Base-by-base conservation (phyloP, 2,888 invertebrate species). In the Lucinisca nassula region DNA sequence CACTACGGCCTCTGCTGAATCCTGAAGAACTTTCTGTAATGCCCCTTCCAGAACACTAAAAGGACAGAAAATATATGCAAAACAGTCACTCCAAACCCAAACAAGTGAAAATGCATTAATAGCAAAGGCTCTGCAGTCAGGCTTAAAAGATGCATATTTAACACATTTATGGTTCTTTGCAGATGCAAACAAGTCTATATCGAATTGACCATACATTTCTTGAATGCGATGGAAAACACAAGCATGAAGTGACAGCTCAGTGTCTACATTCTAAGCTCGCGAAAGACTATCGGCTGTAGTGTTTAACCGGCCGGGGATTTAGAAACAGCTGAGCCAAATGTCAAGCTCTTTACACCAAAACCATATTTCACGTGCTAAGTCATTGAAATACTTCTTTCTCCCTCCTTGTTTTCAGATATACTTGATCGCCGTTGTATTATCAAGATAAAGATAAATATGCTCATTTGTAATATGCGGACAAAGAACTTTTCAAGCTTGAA, bases 141-240 rank as follows among this genome's bases (percentile, higher is more conserved):
- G 86, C n/a, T 38, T 14, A 77, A 45, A 87, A n/a, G 79, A 81
- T 0, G 74, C 79, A 79, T 84, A 84, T 67, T 17, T 32, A 4
- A 55, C 21, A 32, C 49, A n/a, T 72, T 74, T 37, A 21, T 38
- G 17, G 24, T 88, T 90, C 8, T 72, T 32, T 21, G 79, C 24
- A 17, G 90, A 77, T 21, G 90, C 90, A 87, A 90, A 85, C 38
- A n/a, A n/a, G n/a, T n/a, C n/a, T n/a, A n/a, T n/a, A n/a, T n/a
- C n/a, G n/a, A n/a, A n/a, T n/a, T n/a, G n/a, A n/a, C n/a, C n/a
- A n/a, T n/a, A n/a, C n/a, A n/a, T n/a, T n/a, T n/a, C n/a, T n/a
- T n/a, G n/a, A n/a, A n/a, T n/a, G n/a, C n/a, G n/a, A n/a, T n/a
- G n/a, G n/a, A n/a, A n/a, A n/a, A n/a, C n/a, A n/a, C n/a, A n/a